Conservation (phyloP, 2,797 vertebrate species). For the Holocentrus rufus region DNA sequence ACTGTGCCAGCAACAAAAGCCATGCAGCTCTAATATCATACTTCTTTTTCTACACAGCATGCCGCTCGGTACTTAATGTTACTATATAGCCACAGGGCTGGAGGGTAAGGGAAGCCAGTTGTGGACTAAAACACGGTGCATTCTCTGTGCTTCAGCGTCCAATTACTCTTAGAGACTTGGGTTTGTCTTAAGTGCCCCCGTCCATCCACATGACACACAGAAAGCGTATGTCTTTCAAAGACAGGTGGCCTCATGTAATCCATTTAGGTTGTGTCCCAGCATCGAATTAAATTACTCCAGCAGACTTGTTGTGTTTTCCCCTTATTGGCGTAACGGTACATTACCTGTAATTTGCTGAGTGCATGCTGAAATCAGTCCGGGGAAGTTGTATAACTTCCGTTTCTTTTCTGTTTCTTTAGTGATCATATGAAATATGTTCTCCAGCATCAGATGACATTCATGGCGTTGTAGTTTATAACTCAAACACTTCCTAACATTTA, state of each 20-base stretch:
- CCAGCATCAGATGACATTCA: conserved; percentile 27
- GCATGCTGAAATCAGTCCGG: conserved; percentile 60
- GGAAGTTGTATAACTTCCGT: conserved; percentile 55
- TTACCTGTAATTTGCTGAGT: conserved; percentile 67
- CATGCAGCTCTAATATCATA: conserved; percentile 46
- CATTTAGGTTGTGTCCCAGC: conserved; percentile 62
- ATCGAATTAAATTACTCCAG: conserved; percentile 70
- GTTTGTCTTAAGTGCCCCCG: conserved; percentile 66
- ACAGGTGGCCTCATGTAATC: conserved; percentile 71
- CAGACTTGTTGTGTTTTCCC: conserved; percentile 60
- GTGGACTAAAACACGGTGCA: conserved; percentile 47
- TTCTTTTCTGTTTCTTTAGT: conserved; percentile 34
- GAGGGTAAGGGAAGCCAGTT: conserved; percentile 44
- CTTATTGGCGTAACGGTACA: conserved; percentile 57
- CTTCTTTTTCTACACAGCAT: conserved; percentile 41
- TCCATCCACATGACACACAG: conserved; percentile 65
- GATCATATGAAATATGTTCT: conserved; percentile 46
- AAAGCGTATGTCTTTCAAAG: conserved; percentile 66
- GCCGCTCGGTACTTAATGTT: conserved; percentile 57
- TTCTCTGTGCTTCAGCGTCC: conserved; percentile 55
- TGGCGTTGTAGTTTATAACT: conserved; percentile 22
- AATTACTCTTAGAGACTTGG: conserved; percentile 65
- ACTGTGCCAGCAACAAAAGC: conserved; percentile 65
- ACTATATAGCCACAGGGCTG: conserved; percentile 64
- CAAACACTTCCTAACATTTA: conserved; percentile 27